Conservation (phyloP, 2,888 invertebrate species). For the Steinernema carpocapsae region DNA sequence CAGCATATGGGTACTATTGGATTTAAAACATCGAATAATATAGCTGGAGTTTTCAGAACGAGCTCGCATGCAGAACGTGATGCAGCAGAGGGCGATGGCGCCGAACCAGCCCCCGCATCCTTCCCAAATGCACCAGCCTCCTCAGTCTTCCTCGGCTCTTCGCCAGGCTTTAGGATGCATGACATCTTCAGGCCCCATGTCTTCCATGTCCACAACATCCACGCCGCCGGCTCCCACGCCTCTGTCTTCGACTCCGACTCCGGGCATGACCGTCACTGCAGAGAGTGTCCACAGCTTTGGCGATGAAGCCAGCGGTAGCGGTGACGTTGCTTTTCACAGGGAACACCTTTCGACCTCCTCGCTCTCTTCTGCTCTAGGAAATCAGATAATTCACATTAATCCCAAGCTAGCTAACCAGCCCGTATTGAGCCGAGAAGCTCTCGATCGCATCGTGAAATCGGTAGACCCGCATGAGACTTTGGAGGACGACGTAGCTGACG, state of each 20-base stretch:
- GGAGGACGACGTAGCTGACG: constrained; percentile 41
- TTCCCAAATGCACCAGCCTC: neutral
- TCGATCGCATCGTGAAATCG: constrained; percentile 36
- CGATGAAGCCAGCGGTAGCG: neutral
- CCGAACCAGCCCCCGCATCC: neutral
- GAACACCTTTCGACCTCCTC: neutral
- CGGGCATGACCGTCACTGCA: neutral
- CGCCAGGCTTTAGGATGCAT: constrained; percentile 5
- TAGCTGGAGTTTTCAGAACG: neutral
- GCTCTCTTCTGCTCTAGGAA: neutral
- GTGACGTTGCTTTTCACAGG: neutral
- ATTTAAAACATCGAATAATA: no score
- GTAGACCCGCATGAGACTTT: constrained; percentile 41
- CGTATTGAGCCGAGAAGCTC: neutral
- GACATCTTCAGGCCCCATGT: neutral
- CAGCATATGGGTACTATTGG: constrained; percentile 10
- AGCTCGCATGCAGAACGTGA: neutral
- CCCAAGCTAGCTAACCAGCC: neutral
- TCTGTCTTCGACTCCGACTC: neutral
- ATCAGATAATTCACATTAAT: neutral
- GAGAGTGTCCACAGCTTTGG: neutral
- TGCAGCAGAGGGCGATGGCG: constrained; percentile 16
- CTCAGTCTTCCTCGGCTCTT: constrained; percentile 6
- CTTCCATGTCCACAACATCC: neutral
- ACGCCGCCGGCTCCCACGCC: neutral